These are phyloP conservation scores for Octodon degus DNA, from an alignment of 2,113 vertebrate species.

Conservation along the genomic window DNA sequence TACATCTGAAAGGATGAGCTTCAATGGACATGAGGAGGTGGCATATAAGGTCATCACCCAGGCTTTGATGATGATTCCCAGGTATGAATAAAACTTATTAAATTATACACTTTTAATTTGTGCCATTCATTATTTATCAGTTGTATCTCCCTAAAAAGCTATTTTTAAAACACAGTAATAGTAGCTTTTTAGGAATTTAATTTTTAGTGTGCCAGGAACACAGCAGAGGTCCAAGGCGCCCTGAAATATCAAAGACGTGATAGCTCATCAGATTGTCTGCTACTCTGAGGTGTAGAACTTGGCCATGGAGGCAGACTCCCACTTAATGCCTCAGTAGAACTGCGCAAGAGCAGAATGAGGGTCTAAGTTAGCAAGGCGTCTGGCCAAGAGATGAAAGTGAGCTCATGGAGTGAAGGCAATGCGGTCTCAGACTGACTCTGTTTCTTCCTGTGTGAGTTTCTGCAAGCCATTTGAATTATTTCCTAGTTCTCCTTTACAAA, in stretches of 20 bases:
- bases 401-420: neutral
- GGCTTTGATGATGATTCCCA: neutral
- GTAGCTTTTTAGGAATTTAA: neutral
- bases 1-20: neutral
- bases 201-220: neutral
- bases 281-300: neutral
- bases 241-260: neutral
- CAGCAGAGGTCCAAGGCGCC: neutral
- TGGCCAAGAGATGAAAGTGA: neutral
- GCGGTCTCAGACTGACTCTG: neutral
- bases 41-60: neutral
- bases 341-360: neutral
- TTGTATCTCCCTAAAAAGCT: neutral
- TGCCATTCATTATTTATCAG: neutral
- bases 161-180: neutral
- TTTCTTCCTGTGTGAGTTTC: neutral
- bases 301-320: neutral
- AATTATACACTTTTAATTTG: neutral
- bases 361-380: neutral
- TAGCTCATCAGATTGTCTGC: neutral
- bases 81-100: neutral
- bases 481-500: slow-evolving; percentile 2
- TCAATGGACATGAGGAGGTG: neutral
- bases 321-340: neutral
- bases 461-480: neutral